Conservation (phyloP, 2,797 vertebrate genomes). For the Pantherophis vulpinus region DNA sequence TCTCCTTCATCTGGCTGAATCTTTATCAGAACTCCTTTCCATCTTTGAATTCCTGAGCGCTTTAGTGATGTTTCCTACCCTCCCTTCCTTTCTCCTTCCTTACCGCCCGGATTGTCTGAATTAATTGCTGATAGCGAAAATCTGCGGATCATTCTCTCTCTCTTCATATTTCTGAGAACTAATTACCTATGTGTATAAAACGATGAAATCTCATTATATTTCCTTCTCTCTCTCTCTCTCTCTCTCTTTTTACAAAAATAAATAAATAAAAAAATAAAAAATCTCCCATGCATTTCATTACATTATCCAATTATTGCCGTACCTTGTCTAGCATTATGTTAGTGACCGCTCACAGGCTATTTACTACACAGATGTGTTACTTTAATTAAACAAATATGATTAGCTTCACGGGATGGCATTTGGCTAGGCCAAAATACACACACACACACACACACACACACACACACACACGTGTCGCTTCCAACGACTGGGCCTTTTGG, state of each 20-base stretch:
- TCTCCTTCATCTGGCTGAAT: constrained; percentile 29
- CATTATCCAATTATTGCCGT: constrained; percentile 74
- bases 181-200: constrained; percentile 77
- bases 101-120: constrained; percentile 63
- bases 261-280: constrained; percentile 45
- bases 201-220: constrained; percentile 77
- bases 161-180: constrained; percentile 72
- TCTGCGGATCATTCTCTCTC: constrained; percentile 73
- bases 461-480: neutral
- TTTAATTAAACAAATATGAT: constrained; percentile 78
- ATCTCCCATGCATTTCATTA: constrained; percentile 73
- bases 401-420: constrained; percentile 65
- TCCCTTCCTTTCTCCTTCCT: constrained; percentile 47
- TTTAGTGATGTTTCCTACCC: constrained; percentile 38
- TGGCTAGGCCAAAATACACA: constrained; percentile 47
- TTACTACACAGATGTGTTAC: constrained; percentile 73
- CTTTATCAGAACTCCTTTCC: constrained; percentile 5
- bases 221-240: constrained; percentile 51
- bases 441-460: no score
- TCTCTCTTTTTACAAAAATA: neutral
- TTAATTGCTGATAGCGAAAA: constrained; percentile 74
- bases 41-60: constrained; percentile 58
- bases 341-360: constrained; percentile 68
- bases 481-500: neutral
- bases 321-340: constrained; percentile 70